Base-by-base conservation (phyloP, 2,797 vertebrate genomes). In the Simalia tracyae region DNA sequence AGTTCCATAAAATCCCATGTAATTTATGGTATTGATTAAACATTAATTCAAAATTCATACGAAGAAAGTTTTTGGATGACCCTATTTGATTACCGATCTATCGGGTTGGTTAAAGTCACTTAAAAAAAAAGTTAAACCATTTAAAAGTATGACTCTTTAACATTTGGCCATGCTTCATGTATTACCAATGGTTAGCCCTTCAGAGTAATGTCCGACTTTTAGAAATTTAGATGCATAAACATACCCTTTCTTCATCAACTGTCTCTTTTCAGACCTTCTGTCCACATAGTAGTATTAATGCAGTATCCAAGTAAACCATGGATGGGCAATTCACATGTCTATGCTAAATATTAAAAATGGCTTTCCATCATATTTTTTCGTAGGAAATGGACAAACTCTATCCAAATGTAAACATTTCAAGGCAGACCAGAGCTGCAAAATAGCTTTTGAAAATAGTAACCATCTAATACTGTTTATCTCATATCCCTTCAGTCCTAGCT, bases 11-110 rank as follows among this genome's bases (percentile, higher is more conserved):
- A 97, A 93, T 64, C 91, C 94, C 59, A 88, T 94, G 92, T 91
- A 96, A 95, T 94, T 14, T 93, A 95, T 95, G 92, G 42, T 93
- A 93, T 95, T 96, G 96, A 97, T 97, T 96, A 97, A 97, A 97
- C 95, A 95, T 96, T 95, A 94, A 95, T 95, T 72, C 68, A 19
- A 81, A 95, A 95, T 94, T 95, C 84, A 93, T 92, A 96, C 84
- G 93, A 85, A 94, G 93, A 95, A 95, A 94, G 85, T 93, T 95
- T 84, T 92, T 84, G 95, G 66, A 61, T 93, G 86, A 56, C 92
- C 91, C 86, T 95, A 5, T 95, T 93, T 95, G 93, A 95, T 95
- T 95, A 94, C 60, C 6, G 91, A 93, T 89, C 91, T 42, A 93
- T 24, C 93, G 84, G 86, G 68, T 87, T 68, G 56, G 60, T 50